Percentiles rank a stretch among this genome's conserved stretches.
phyloP scores from a whole-genome alignment of 2,797 vertebrate species.

The Paratrypauchen microcephalus region DNA sequence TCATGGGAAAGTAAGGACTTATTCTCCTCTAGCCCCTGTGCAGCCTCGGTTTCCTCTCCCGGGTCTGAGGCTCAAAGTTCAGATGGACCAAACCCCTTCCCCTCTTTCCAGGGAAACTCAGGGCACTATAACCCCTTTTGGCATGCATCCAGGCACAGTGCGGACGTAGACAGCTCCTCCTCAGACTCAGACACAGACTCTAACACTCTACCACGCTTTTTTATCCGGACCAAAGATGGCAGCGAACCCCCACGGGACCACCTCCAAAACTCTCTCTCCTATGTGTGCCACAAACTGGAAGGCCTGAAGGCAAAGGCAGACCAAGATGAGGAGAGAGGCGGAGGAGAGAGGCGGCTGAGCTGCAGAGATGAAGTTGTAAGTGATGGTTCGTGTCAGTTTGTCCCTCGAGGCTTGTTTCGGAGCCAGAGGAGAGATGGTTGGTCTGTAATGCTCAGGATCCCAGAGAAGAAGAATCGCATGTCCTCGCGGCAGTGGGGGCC shows the following conservation, averaged over 20 bases:
- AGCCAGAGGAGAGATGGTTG: constrained; percentile 86
- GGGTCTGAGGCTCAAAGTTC: constrained; percentile 56
- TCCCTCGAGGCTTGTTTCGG: constrained; percentile 83
- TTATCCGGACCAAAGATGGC: constrained; percentile 78
- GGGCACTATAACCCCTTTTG: constrained; percentile 92
- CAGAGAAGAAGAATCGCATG: constrained; percentile 99
- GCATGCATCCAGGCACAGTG: constrained; percentile 73
- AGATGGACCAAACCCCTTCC: constrained; percentile 70
- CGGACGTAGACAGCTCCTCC: constrained; percentile 68
- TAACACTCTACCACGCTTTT: constrained; percentile 75
- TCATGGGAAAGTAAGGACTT: constrained; percentile 72
- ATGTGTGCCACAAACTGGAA: constrained; percentile 89
- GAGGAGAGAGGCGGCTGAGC: constrained; percentile 31
- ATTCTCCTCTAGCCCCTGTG: constrained; percentile 60
- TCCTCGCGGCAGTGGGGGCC: constrained; percentile 98
- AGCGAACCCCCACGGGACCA: constrained; percentile 80
- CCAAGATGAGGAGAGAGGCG: constrained; percentile 14
- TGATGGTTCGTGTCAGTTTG: constrained; percentile 56
- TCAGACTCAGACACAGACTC: constrained; percentile 71
- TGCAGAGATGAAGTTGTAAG: constrained; percentile 53
- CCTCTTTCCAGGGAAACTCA: constrained; percentile 76
- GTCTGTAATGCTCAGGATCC: constrained; percentile 96
- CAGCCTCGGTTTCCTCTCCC: constrained; percentile 50
- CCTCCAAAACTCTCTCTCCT: constrained; percentile 86
- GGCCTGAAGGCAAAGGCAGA: constrained; percentile 74